Conservation (phyloP, 2,797 vertebrate genomes). For the Hapalemur alaotrensis region DNA sequence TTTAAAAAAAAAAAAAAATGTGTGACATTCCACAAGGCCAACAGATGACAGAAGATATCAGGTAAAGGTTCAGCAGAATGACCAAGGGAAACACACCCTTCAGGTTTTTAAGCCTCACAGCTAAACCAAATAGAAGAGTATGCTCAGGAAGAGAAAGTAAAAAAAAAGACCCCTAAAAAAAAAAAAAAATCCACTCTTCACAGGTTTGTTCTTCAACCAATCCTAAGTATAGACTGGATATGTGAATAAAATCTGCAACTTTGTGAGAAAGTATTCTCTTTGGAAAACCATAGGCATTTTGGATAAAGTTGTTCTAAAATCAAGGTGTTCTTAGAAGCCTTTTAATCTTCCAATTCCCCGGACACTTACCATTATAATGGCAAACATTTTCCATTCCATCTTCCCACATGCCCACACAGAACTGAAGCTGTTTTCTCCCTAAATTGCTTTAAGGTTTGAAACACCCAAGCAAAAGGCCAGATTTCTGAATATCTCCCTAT, state of each 20-base stretch:
- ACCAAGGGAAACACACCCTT: not conserved
- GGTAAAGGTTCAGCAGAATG: not conserved
- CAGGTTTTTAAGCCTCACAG: not conserved
- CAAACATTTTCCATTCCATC: not conserved
- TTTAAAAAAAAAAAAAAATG: not conserved
- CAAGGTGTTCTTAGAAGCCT: not conserved
- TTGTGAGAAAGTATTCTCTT: not conserved
- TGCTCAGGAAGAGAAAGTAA: not conserved
- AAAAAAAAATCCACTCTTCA: not conserved
- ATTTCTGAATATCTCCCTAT: not conserved
- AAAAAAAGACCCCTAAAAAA: not conserved
- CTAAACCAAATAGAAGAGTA: not conserved
- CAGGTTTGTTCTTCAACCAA: not conserved
- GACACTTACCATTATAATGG: not conserved
- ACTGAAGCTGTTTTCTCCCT: not conserved
- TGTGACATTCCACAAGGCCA: slow-evolving; percentile 7
- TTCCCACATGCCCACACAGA: not conserved
- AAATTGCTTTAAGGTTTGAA: not conserved
- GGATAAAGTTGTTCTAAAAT: not conserved
- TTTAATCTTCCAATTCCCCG: not conserved
- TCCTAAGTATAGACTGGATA: not conserved
- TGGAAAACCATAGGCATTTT: not conserved
- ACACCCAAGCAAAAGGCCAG: not conserved
- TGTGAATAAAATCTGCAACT: not conserved
- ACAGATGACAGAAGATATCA: not conserved